Percentiles rank a stretch among this genome's conserved stretches.
These are phyloP conservation scores for Diadromus collaris DNA, from an alignment of 2,888 invertebrate genomes.

Conservation along the genomic window DNA sequence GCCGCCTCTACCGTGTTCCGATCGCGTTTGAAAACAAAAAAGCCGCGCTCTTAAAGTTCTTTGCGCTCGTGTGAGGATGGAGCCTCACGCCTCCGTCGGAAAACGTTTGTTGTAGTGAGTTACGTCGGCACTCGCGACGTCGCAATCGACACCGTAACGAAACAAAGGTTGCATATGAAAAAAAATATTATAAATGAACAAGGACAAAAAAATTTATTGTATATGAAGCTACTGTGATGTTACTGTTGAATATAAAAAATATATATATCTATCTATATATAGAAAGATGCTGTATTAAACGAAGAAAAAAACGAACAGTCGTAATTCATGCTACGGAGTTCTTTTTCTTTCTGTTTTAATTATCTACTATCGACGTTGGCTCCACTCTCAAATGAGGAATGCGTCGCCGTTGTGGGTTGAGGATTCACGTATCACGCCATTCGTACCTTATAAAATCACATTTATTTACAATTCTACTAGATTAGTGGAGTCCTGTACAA, in stretches of 20 bases:
- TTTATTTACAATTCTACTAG: slow-evolving; percentile 79
- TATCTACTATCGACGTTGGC: neutral
- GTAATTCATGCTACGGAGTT: neutral
- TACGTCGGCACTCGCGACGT: slow-evolving; percentile 71
- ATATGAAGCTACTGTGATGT: slow-evolving; percentile 80
- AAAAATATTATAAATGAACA: slow-evolving; percentile 62
- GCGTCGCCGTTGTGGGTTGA: neutral
- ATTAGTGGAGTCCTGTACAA: slow-evolving; percentile 75
- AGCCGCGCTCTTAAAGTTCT: neutral
- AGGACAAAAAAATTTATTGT: slow-evolving; percentile 74
- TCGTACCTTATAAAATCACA: slow-evolving; percentile 77
- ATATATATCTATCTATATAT: slow-evolving; percentile 49
- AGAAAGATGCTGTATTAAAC: slow-evolving; percentile 71
- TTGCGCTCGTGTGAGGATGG: neutral
- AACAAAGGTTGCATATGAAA: slow-evolving; percentile 61
- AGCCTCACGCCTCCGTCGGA: slow-evolving; percentile 31
- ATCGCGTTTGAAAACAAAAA: neutral
- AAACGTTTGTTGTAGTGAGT: slow-evolving; percentile 32
- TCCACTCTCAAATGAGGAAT: neutral
- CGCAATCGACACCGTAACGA: slow-evolving; percentile 70
- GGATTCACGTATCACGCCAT: neutral
- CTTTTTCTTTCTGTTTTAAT: neutral
- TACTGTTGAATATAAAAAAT: slow-evolving; percentile 78
- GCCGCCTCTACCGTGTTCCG: neutral
- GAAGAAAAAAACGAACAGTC: neutral